These are phyloP conservation scores for Sclerodermus sp. DNA, from an alignment of 2,888 invertebrate species.

Conservation along the genomic window DNA sequence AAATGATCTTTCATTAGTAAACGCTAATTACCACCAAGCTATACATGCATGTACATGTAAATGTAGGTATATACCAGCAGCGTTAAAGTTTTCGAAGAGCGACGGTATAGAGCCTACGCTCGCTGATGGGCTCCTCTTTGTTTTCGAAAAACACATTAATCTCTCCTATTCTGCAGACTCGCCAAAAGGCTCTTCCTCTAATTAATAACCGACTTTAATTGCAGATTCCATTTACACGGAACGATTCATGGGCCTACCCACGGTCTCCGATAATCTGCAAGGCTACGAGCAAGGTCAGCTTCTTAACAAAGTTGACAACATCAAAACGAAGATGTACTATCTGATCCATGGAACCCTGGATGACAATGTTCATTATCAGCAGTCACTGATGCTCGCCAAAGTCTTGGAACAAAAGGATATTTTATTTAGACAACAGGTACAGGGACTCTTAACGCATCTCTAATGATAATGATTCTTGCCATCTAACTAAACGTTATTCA, in stretches of 20 bases:
- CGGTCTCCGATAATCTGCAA: slow-evolving; percentile 66
- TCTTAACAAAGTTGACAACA: slow-evolving; percentile 68
- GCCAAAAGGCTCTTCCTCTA: background rate
- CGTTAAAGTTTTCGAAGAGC: background rate
- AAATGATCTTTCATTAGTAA: no score
- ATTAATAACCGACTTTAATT: slow-evolving; percentile 27
- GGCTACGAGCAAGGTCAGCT: slow-evolving; percentile 80
- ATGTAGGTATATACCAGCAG: no score
- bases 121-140: slow-evolving; percentile 18
- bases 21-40: no score
- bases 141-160: slow-evolving; percentile 33
- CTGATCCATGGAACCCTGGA: slow-evolving; percentile 93
- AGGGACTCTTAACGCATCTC: no score
- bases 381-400: slow-evolving; percentile 89
- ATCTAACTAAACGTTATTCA: no score
- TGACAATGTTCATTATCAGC: slow-evolving; percentile 97
- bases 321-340: slow-evolving; percentile 78
- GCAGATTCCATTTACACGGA: slow-evolving; percentile 97
- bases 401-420: slow-evolving; percentile 83
- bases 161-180: slow-evolving; percentile 12
- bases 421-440: slow-evolving; percentile 90
- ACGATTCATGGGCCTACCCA: slow-evolving; percentile 90
- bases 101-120: background rate
- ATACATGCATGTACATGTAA: no score
- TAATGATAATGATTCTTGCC: background rate